Evolutionary conservation across 2,888 invertebrate genomes (phyloP), one percentile per base, ranked within the genome.

Genomic region (Caenorhabditis sp.): DNA sequence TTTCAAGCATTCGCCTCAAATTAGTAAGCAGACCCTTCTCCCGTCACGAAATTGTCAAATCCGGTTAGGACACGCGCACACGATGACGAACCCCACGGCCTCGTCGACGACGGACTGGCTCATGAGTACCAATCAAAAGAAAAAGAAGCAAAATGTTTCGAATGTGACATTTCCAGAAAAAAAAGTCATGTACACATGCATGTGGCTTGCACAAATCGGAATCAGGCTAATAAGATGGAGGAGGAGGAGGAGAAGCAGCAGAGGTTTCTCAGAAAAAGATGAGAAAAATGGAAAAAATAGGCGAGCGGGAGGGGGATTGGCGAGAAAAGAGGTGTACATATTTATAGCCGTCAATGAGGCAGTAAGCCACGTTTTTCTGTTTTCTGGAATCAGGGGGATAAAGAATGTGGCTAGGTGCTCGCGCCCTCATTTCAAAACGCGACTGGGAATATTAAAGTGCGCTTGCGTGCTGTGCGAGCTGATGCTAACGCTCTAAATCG

Each of bases 301-400:
- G 22, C 24, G 27, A 37, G n/a, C 24, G 24, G 41, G 22, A 48
- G 37, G 43, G 46, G 50, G 39, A 55, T 61, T 13, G 22, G 61
- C 27, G 17, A 13, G 46, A 41, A n/a, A n/a, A 17, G 56, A 15
- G 37, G 61, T 66, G 39, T 50, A 66, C 56, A 66, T 58, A 66
- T 66, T 66, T 66, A 66, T 66, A 66, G 66, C 56, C 66, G 50
- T 58, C 58, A 68, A 68, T 59, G 68, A 68, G 68, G 58, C 41
- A 55, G 55, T 26, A 11, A 66, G 15, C 8, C 15, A 13, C 4
- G 39, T 39, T 9, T 13, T 27, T 48, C 48, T 58, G 50, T 58
- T 68, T 68, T 68, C 56, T 53, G 53, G 46, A 46, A 46, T 13
- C 41, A 41, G 45, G 22, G 53, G 30, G 30, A 30, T n/a, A n/a